phyloP scores from a whole-genome alignment of 1,140 invertebrate genomes.

The Drosophila asahinai region DNA sequence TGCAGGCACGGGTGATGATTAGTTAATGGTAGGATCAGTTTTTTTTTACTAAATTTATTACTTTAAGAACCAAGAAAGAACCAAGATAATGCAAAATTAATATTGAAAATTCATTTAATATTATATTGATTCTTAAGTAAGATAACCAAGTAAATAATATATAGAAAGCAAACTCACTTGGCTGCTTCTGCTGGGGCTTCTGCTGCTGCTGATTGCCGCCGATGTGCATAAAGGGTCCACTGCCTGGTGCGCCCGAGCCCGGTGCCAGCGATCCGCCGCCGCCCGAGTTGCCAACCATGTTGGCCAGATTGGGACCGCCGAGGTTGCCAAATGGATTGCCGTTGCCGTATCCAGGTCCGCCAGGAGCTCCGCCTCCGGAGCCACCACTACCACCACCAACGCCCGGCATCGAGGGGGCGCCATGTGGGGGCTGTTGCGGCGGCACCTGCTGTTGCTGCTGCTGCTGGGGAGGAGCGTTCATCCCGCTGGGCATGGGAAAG shows the following conservation, averaged over 20 bases:
- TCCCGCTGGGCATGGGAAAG: slow-evolving; percentile 73
- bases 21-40: neutral
- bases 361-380: slow-evolving; percentile 42
- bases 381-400: slow-evolving; percentile 40
- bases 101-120: no score
- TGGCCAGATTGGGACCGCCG: slow-evolving; percentile 69
- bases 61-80: no score
- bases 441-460: slow-evolving; percentile 61
- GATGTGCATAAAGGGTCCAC: slow-evolving; percentile 86
- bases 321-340: slow-evolving; percentile 80
- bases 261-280: slow-evolving; percentile 85
- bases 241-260: slow-evolving; percentile 87
- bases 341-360: slow-evolving; percentile 63
- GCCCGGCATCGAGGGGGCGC: slow-evolving; percentile 53
- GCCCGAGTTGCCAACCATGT: slow-evolving; percentile 67
- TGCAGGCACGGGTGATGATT: slow-evolving; percentile 26
- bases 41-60: neutral
- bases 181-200: slow-evolving; percentile 90
- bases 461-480: slow-evolving; percentile 69
- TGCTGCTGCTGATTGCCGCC: slow-evolving; percentile 84
- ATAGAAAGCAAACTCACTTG: slow-evolving; percentile 89
- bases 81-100: no score
- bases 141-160: neutral
- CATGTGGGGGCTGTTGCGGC: slow-evolving; percentile 54
- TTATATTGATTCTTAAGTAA: neutral